Evolutionary conservation across 2,113 vertebrate genomes (phyloP), one percentile per base, ranked within the genome.

Genomic region (Butorides virescens): DNA sequence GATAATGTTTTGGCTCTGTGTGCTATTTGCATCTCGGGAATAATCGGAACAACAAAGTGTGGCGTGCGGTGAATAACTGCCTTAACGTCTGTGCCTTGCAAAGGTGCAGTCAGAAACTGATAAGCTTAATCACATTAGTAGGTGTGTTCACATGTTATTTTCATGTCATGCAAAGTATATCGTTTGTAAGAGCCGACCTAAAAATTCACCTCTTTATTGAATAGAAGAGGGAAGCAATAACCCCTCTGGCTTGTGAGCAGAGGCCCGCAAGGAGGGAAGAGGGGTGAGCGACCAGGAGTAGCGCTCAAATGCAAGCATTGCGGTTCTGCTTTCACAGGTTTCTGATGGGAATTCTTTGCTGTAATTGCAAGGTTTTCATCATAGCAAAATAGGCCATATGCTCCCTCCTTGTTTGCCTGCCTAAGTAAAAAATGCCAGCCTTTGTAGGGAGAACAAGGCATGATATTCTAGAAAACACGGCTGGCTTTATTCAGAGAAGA

Each of bases 341-440:
- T 76, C 86, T 88, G 39, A 52, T 88, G 75, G 78, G 76, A 90
- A 65, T 90, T 95, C 72, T 95, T 93, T 42, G 58, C 63, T 82
- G 34, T 66, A 86, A 84, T 72, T 91, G 84, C 58, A 84, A 67
- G 87, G 47, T 66, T 92, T 95, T 92, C 63, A 86, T 84, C 71
- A 67, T 10, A 73, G 80, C 62, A 96, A 93, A 96, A 73, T 26
- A 84, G 77, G 66, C 84, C 53, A 73, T 91, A 77, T 95, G 91
- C 15, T 94, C 32, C n/a, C 44, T 82, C 4, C 7, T 75, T 44
- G 42, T 82, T 90, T 90, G 71, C n/a, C 36, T 91, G 63, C 1
- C 3, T 81, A 65, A 78, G 27, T 55, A 5, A 87, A 72, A 95
- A 74, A 76, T 36, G 39, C 76, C 70, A 92, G 53, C 36, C 37